Evolutionary conservation across 2,113 vertebrate genomes (phyloP), one percentile per base, ranked within the genome.

Genomic region (Emydocephalus ijimae): DNA sequence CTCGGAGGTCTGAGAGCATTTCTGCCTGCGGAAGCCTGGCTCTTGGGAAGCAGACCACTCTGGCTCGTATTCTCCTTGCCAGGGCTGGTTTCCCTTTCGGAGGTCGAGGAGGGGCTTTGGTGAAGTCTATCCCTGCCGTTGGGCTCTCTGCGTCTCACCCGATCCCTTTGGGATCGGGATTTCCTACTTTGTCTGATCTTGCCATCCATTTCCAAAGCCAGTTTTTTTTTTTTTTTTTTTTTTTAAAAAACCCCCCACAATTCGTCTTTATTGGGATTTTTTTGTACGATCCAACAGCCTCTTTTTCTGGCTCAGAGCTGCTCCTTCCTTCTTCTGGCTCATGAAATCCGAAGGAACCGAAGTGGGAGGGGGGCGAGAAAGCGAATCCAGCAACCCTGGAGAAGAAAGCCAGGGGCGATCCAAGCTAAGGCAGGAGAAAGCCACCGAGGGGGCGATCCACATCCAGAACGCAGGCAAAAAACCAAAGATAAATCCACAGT

Each of bases 121-220:
- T 98, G 97, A 93, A 97, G 97, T 97, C 97, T 97, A 96, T 98
- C 98, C 93, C 97, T 97, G 97, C 97, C 97, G 93, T 97, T 97
- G 64, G 98, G 97, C 95, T 99, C 98, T 95, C 98, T 98, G 96
- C 98, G 98, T 96, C 98, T 98, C 95, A 98, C 98, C 93, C 98
- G 97, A 96, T 99, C 98, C 95, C 98, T 97, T 94, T 98, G 98
- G 96, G 98, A 96, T 89, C 98, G 97, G 92, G 98, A 98, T 97
- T 98, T 98, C 96, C 98, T 97, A 97, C 98, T 98, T 97, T 97
- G 98, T 97, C 98, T 98, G 97, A 98, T 94, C 98, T 98, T 98
- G 93, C 98, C 98, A 97, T 99, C 98, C 98, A 99, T 99, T 95
- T 97, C 95, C 93, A 43, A 91, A 93, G 50, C 34, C 39, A 88